phyloP scores from a whole-genome alignment of 37 sponge, comb jelly and placozoan species.

The Halichondria panicea region DNA sequence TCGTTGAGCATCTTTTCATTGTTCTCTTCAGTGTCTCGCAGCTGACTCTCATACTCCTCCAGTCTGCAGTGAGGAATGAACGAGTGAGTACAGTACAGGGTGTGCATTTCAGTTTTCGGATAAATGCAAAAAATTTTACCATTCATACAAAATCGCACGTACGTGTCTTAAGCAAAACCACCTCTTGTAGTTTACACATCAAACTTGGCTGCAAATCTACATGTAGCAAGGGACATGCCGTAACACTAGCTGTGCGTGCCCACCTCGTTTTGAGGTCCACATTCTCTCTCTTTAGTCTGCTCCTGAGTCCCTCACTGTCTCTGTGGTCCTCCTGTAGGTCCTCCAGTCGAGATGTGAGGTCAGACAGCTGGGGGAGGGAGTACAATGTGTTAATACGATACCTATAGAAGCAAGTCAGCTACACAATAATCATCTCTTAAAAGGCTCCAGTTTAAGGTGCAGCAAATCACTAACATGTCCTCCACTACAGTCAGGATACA shows the following conservation, averaged over 20 bases:
- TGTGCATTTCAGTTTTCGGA: background rate
- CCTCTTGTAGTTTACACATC: no score
- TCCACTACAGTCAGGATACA: no score
- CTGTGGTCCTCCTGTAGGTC: slow-evolving; percentile 40
- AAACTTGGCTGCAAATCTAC: background rate
- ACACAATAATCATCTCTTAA: no score
- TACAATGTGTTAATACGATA: no score
- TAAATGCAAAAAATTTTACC: no score
- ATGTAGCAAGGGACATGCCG: background rate
- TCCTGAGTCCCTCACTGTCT: slow-evolving; percentile 7
- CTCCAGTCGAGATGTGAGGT: slow-evolving; percentile 47
- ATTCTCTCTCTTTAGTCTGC: slow-evolving; percentile 42
- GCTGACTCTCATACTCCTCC: slow-evolving; percentile 27
- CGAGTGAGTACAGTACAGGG: background rate
- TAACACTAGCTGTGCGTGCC: background rate
- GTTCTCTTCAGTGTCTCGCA: slow-evolving; percentile 11
- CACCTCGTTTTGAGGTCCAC: slow-evolving; percentile 34
- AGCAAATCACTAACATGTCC: no score
- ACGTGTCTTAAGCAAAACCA: no score
- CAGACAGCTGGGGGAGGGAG: slow-evolving; percentile 55
- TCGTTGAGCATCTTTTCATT: slow-evolving; percentile 18
- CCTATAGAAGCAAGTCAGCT: no score
- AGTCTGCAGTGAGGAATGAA: background rate
- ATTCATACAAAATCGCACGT: no score
- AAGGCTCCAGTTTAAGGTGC: no score